Evolutionary conservation across 1,140 invertebrate genomes (phyloP).

Genomic region (Drosophila persimilis): DNA sequence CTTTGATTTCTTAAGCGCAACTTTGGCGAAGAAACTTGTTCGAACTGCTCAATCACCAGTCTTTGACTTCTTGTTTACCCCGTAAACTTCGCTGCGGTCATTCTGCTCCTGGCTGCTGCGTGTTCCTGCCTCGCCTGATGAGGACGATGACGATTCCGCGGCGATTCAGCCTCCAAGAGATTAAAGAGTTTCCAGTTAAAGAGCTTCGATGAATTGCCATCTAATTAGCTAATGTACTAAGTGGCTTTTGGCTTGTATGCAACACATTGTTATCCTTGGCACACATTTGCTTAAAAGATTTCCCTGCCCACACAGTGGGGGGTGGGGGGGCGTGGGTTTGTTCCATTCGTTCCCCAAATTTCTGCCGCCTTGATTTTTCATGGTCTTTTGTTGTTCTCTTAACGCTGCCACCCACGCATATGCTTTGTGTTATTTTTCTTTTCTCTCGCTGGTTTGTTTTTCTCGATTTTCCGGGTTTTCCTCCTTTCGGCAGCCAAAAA

Average conservation of each 20-base stretch:
- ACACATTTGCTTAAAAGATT: constrained; percentile 16
- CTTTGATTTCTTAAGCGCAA: constrained; percentile 76
- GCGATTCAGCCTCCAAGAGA: constrained; percentile 35
- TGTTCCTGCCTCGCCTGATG: constrained; percentile 17
- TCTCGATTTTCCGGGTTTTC: constrained; percentile 11
- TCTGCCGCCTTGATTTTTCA: constrained; percentile 43
- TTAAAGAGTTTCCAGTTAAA: neutral
- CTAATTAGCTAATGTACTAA: constrained; percentile 59
- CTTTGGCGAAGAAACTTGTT: constrained; percentile 64
- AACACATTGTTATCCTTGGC: constrained; percentile 22
- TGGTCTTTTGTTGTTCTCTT: constrained; percentile 45
- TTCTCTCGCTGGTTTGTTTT: constrained; percentile 19
- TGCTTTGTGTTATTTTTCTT: constrained; percentile 52
- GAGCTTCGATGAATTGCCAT: constrained; percentile 4
- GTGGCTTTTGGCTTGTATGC: constrained; percentile 10
- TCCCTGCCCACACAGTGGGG: neutral
- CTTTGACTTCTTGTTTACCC: constrained; percentile 46
- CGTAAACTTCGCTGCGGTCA: constrained; percentile 34
- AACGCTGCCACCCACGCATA: constrained; percentile 56
- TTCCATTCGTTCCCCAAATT: constrained; percentile 1
- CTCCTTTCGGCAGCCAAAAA: constrained; percentile 53
- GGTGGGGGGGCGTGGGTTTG: neutral
- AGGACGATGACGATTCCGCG: constrained; percentile 30
- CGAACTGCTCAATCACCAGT: constrained; percentile 64
- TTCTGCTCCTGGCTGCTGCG: constrained; percentile 5